A percentile compares a stretch with the other conserved stretches of the same genome.
Evolutionary conservation across 92 coral and sea anemone species (phyloP).

Genomic region (Bergia puertoricense): DNA sequence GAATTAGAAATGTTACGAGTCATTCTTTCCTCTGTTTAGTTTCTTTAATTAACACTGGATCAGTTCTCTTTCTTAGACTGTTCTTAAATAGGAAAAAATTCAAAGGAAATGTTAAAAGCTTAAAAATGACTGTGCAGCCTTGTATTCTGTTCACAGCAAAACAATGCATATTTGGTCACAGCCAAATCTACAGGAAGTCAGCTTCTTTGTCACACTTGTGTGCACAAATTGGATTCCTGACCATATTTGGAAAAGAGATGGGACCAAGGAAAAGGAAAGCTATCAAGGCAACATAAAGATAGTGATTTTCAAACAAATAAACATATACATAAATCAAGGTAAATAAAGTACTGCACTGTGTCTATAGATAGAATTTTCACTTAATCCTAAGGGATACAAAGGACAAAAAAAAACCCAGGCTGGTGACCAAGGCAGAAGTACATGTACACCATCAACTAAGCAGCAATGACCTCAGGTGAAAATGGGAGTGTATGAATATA

Average conservation of each 20-base stretch:
- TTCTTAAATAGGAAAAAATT: no score
- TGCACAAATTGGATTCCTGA: constrained; percentile 17
- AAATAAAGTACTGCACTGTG: not conserved
- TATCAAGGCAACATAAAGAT: not conserved
- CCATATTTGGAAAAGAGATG: constrained; percentile 20
- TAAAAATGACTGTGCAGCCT: not conserved
- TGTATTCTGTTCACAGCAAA: not conserved
- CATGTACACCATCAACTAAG: not conserved
- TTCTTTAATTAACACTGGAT: not conserved
- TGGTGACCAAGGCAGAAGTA: no score
- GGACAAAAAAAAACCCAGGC: no score
- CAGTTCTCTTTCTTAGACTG: not conserved
- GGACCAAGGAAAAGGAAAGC: not conserved
- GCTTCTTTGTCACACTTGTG: constrained; percentile 29
- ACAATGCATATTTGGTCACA: constrained; percentile 18
- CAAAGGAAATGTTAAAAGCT: not conserved
- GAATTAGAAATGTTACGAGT: not conserved
- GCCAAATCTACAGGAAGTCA: constrained; percentile 15
- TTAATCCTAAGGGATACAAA: not conserved
- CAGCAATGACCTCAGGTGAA: not conserved
- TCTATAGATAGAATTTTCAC: not conserved
- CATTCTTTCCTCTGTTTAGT: not conserved
- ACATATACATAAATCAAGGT: not conserved
- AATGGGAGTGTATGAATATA: no score
- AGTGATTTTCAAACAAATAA: not conserved